These are phyloP conservation scores for Parauchenoglanis punctatus DNA, from an alignment of 2,797 vertebrate genomes.

Conservation along the genomic window DNA sequence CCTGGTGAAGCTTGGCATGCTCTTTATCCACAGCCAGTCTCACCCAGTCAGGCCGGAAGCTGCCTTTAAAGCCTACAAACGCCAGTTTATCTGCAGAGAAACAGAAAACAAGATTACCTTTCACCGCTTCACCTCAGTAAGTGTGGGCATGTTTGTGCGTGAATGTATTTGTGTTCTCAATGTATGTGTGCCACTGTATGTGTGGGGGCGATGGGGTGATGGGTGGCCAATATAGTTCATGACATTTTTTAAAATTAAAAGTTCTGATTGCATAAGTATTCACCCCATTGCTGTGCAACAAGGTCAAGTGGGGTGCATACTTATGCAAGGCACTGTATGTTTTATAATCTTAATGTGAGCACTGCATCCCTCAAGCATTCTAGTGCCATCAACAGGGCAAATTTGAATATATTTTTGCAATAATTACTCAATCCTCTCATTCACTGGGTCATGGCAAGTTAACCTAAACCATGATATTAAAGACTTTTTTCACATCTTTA, in stretches of 20 bases:
- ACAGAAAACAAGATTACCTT: neutral
- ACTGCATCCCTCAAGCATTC: neutral
- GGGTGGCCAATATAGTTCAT: neutral
- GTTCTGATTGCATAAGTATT: neutral
- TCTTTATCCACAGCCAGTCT: slow-evolving; percentile 78
- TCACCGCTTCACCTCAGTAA: neutral
- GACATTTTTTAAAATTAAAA: neutral
- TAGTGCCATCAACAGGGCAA: neutral
- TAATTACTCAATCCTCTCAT: neutral
- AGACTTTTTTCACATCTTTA: neutral
- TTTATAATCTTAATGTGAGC: neutral
- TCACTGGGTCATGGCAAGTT: neutral
- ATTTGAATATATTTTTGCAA: neutral
- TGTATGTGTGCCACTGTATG: neutral
- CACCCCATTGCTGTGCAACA: neutral
- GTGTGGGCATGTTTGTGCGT: neutral
- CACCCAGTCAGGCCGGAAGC: slow-evolving; percentile 87
- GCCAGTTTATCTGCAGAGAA: slow-evolving; percentile 84
- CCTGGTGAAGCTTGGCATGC: slow-evolving; percentile 88
- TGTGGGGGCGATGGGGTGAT: neutral
- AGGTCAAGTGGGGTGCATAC: neutral
- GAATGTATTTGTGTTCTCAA: neutral
- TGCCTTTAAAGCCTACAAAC: slow-evolving; percentile 90
- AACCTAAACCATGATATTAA: neutral
- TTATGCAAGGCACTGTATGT: neutral